A percentile compares a stretch with the other conserved stretches of the same genome.
Evolutionary conservation across 1,140 invertebrate species (phyloP).

Genomic region (Drosophila sp.): DNA sequence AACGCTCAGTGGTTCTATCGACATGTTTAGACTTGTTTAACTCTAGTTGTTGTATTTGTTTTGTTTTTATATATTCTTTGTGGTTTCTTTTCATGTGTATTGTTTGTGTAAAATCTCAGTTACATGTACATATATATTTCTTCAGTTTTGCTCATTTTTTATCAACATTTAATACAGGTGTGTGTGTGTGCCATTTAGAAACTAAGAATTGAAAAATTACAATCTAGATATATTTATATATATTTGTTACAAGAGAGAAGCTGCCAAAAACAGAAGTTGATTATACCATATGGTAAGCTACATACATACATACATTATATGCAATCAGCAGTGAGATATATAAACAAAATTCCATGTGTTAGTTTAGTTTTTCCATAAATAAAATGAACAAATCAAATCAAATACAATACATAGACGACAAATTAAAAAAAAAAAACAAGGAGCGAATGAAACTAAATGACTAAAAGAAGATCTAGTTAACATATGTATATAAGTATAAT

Average conservation of each 20-base stretch:
- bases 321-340: conserved; percentile 6
- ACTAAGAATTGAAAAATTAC: conserved; percentile 32
- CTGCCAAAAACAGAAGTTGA: not conserved
- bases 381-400: not conserved
- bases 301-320: not conserved
- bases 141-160: conserved; percentile 25
- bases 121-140: conserved; percentile 37
- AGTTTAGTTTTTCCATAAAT: conserved; percentile 2
- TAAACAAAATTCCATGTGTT: not conserved
- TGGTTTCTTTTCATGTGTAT: conserved; percentile 11
- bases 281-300: conserved; percentile 5
- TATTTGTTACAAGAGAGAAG: conserved; percentile 8
- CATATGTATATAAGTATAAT: conserved; percentile 32
- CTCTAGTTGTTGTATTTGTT: conserved; percentile 13
- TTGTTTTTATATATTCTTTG: not conserved
- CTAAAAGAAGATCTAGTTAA: conserved; percentile 46
- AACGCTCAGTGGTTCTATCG: conserved; percentile 76
- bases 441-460: conserved; percentile 29
- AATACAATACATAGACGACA: not conserved
- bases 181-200: conserved; percentile 33
- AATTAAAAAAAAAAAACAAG: not conserved
- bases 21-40: conserved; percentile 64
- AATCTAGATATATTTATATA: conserved; percentile 18
- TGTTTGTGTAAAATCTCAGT: conserved; percentile 47
- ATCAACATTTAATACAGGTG: conserved; percentile 52